phyloP scores from a whole-genome alignment of 2,888 invertebrate species.

The Tachina lurida region DNA sequence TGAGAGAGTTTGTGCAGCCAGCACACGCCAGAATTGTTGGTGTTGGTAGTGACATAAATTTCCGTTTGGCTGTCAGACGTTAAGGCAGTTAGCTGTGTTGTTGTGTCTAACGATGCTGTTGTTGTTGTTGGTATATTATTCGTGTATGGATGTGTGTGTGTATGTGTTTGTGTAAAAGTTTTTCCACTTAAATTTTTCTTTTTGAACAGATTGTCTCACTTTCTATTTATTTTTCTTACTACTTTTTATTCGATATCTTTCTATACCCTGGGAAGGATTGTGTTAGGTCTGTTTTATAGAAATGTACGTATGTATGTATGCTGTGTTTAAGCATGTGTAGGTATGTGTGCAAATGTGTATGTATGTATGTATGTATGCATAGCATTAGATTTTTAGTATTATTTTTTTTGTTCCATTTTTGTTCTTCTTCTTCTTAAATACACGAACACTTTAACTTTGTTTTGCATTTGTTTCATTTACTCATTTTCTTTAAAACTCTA shows the following conservation, averaged over 20 bases:
- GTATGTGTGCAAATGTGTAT: neutral
- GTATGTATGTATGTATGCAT: slow-evolving; percentile 9
- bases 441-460: slow-evolving; percentile 58
- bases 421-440: slow-evolving; percentile 1
- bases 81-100: slow-evolving; percentile 43
- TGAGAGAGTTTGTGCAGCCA: neutral
- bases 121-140: slow-evolving; percentile 10
- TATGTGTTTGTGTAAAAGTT: slow-evolving; percentile 33
- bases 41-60: slow-evolving; percentile 72
- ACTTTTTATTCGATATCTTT: slow-evolving; percentile 36
- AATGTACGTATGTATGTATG: slow-evolving; percentile 19
- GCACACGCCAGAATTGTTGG: slow-evolving; percentile 30
- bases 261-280: slow-evolving; percentile 38
- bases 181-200: slow-evolving; percentile 45
- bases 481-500: slow-evolving; percentile 33
- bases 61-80: slow-evolving; percentile 62
- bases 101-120: slow-evolving; percentile 39
- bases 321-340: neutral
- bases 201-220: slow-evolving; percentile 70
- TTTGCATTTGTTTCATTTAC: slow-evolving; percentile 36
- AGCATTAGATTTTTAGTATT: slow-evolving; percentile 31
- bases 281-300: slow-evolving; percentile 54
- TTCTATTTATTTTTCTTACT: slow-evolving; percentile 58
- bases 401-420: slow-evolving; percentile 51
- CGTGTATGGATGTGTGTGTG: slow-evolving; percentile 15